A percentile compares a stretch with the other conserved stretches of the same genome.
Conservation (phyloP, 2,888 invertebrate species). For the Drosophila kuntzei region DNA sequence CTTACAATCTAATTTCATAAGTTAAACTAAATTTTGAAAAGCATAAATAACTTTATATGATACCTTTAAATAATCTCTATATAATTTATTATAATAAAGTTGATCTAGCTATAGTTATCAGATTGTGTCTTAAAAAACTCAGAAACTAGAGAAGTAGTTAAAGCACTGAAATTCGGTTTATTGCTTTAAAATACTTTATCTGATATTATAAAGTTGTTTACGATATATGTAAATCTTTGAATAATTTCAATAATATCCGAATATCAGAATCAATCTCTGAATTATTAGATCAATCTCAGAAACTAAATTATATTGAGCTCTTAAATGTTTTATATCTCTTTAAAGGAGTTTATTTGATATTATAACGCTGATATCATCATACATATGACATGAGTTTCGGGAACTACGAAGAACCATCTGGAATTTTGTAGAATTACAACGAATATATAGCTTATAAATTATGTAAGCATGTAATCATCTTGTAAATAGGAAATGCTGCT, state of each 20-base stretch:
- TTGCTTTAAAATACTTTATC: no score
- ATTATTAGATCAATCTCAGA: no score
- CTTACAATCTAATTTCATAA: background rate
- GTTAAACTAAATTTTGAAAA: background rate
- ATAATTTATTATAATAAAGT: background rate
- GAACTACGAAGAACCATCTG: background rate
- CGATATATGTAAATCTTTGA: no score
- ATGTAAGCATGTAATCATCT: background rate
- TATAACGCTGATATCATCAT: background rate
- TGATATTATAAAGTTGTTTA: no score
- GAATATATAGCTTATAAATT: background rate
- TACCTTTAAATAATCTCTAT: background rate
- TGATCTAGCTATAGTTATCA: background rate
- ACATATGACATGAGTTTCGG: background rate
- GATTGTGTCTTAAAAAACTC: no score
- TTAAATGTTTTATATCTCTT: no score
- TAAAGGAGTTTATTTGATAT: no score
- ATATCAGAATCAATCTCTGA: no score
- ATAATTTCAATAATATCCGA: no score
- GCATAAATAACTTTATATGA: background rate
- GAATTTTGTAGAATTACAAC: background rate
- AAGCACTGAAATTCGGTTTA: background rate
- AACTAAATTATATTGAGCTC: no score
- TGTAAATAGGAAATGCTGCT: slow-evolving; percentile 1
- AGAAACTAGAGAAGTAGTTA: background rate